Percentiles rank a stretch among this genome's conserved stretches.
These are phyloP conservation scores for Phania funesta DNA, from an alignment of 2,888 invertebrate species.

Conservation along the genomic window DNA sequence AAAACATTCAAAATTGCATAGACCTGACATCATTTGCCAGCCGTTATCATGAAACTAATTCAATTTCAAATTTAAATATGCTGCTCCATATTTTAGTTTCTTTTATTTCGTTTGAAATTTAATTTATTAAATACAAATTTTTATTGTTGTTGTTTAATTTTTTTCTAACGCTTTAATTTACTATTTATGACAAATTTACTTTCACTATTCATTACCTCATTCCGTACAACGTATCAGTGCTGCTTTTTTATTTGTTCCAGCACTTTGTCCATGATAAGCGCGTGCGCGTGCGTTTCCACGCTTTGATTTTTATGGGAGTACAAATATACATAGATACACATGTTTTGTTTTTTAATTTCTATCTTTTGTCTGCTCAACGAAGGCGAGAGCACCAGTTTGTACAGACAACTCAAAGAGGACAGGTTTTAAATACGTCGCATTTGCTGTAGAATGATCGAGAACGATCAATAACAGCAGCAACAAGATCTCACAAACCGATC, in stretches of 20 bases:
- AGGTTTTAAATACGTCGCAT: constrained; percentile 69
- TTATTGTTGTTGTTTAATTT: neutral
- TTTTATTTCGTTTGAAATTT: neutral
- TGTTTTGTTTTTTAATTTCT: constrained; percentile 14
- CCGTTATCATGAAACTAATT: constrained; percentile 9
- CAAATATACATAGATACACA: neutral
- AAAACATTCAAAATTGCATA: constrained; percentile 25
- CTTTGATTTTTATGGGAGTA: constrained; percentile 14
- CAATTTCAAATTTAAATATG: constrained; percentile 34
- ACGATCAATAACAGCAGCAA: constrained; percentile 24
- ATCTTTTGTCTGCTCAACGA: constrained; percentile 38
- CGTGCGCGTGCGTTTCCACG: neutral
- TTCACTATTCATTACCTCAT: constrained; percentile 25
- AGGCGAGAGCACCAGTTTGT: constrained; percentile 48
- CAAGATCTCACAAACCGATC: constrained; percentile 17
- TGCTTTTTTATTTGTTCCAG: neutral
- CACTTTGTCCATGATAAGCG: neutral
- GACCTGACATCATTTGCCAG: constrained; percentile 39
- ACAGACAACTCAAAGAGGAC: constrained; percentile 59
- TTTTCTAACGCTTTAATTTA: neutral
- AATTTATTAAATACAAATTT: neutral
- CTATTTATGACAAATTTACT: neutral
- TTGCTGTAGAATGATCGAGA: constrained; percentile 53
- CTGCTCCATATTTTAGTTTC: no score
- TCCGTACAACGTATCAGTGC: neutral